Evolutionary conservation across 2,113 vertebrate genomes (phyloP).

Genomic region (Nyctibius bracteatus): DNA sequence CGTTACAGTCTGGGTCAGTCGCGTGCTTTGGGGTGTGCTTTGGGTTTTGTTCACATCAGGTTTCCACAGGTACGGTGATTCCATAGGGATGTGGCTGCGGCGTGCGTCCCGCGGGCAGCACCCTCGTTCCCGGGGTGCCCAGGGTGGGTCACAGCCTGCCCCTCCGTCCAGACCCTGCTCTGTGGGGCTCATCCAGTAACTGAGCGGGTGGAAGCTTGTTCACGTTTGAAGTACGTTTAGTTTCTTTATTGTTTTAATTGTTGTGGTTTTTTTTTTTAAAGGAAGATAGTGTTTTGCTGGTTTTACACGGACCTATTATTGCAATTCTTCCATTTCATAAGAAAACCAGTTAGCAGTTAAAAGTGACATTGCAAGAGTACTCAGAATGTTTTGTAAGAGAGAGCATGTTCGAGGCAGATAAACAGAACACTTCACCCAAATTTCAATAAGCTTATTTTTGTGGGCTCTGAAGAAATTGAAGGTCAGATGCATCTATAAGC

Average conservation of each 20-base stretch:
- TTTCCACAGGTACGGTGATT: not conserved
- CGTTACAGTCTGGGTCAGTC: not conserved
- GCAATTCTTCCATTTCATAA: not conserved
- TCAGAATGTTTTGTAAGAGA: not conserved
- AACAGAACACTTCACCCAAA: not conserved
- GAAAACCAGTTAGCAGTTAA: not conserved
- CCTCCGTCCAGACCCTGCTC: not conserved
- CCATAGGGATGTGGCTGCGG: rapidly evolving
- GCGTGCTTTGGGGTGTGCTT: not conserved
- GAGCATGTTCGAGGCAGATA: not conserved
- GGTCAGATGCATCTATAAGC: not conserved
- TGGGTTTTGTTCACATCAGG: not conserved
- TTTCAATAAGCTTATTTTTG: not conserved
- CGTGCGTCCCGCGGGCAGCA: not conserved
- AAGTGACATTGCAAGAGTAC: not conserved
- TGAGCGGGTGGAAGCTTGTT: not conserved
- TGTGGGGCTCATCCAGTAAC: rapidly evolving
- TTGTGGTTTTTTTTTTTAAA: not conserved
- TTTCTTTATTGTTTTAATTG: not conserved
- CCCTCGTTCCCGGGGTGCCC: rapidly evolving
- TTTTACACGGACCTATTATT: not conserved
- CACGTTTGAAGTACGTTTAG: not conserved
- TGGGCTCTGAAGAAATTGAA: not conserved
- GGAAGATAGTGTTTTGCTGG: not conserved
- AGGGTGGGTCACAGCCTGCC: not conserved